Evolutionary conservation across 2,113 vertebrate genomes (phyloP), one percentile per base, ranked within the genome.

Genomic region (Oxyura jamaicensis): DNA sequence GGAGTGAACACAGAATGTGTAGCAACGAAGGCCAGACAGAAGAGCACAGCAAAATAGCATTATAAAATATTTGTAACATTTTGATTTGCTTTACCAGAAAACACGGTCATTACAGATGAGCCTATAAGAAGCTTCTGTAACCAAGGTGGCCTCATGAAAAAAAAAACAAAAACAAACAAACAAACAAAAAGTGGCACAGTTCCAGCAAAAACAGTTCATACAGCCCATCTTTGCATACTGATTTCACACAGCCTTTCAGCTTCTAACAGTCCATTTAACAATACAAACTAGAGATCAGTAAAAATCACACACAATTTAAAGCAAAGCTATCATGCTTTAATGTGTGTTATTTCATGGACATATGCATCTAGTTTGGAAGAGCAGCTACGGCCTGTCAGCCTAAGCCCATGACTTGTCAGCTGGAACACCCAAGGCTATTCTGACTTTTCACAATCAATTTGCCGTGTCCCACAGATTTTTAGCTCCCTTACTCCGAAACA

Each of bases 361-460:
- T 50, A 41, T n/a, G 25, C 35, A 74, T 46, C 83, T 50, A 86
- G 36, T 86, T 86, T 84, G 41, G 68, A 94, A 76, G 25, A 91
- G 88, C 28, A 91, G 77, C 71, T 85, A 36, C 0, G 62, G 42
- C 10, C 52, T 42, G 55, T 44, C 21, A 72, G 52, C 75, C 29
- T 60, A 91, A 96, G 78, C 17, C 53, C 29, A 81, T 78, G 77
- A 68, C 29, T 39, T 77, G 46, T 59, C 80, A 81, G 11, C 33
- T 75, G 48, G 69, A 93, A 93, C 21, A 35, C 55, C 67, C 88
- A 74, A 88, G 69, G 39, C 88, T 88, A 52, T 6, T 29, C 35
- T 81, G 65, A 86, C 56, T 59, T 91, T 91, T 86, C 91, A 86
- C 76, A 94, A 91, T 36, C 60, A 50, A 84, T 91, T 76, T 93